These are phyloP conservation scores for Brenthis ino DNA, from an alignment of 2,888 invertebrate species.

Conservation along the genomic window DNA sequence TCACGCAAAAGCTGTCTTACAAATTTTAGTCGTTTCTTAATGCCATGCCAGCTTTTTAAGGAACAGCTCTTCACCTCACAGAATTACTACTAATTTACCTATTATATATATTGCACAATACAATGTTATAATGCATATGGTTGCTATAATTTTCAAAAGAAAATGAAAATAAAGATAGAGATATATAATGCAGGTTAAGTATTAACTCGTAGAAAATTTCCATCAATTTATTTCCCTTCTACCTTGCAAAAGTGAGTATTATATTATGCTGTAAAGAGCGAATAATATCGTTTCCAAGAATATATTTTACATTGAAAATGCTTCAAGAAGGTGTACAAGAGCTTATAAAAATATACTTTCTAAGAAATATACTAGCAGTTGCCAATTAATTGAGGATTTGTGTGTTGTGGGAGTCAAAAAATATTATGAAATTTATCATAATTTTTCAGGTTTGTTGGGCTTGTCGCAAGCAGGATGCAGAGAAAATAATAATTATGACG, in stretches of 20 bases:
- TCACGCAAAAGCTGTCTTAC: conserved; percentile 52
- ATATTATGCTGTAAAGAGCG: not conserved
- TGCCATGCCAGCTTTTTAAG: conserved; percentile 43
- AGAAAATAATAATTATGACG: conserved; percentile 56
- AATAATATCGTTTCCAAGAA: not conserved
- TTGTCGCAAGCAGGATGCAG: conserved; percentile 51
- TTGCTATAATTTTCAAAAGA: too few species aligned
- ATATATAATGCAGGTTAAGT: too few species aligned
- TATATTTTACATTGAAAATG: not conserved
- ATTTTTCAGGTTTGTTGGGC: conserved; percentile 55
- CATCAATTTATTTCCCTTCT: too few species aligned
- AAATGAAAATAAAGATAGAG: too few species aligned
- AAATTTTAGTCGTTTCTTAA: conserved; percentile 44
- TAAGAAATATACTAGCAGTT: not conserved
- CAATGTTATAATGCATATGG: too few species aligned
- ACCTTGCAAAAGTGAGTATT: not conserved
- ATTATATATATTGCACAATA: too few species aligned
- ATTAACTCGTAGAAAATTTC: too few species aligned
- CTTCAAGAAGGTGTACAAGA: not conserved
- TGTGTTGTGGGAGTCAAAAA: conserved; percentile 3
- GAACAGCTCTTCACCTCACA: not conserved
- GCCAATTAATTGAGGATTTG: conserved; percentile 17
- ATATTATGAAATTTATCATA: not conserved
- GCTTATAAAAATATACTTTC: not conserved
- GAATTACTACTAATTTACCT: too few species aligned